Evolutionary conservation across 2,888 invertebrate species (phyloP), one percentile per base, ranked within the genome.

Genomic region (Mamestra brassicae): DNA sequence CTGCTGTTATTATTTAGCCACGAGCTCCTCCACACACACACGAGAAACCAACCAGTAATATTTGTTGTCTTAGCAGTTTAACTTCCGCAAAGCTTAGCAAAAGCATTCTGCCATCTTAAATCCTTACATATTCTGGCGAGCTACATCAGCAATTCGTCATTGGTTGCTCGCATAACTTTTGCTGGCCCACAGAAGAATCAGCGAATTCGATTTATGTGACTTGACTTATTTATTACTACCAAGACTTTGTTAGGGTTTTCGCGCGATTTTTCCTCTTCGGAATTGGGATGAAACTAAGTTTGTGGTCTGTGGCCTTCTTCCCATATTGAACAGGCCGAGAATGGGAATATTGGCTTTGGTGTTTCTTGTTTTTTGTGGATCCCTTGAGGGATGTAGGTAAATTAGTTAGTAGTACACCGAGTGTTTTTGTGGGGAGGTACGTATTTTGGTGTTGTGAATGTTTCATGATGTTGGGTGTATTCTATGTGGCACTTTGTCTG

Each of bases 131-230:
- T 52, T 57, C 57, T 36, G 50, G 15, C 4, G 54, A 70, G 57
- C 69, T 26, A 61, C 60, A 71, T 75, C 77, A 84, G 90, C 89
- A 89, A 91, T 94, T 90, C 93, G 91, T 95, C 94, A 93, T 90
- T 88, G 86, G 83, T 79, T 81, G 62, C 81, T 81, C 82, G 88
- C 92, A 92, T 94, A 93, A 94, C 91, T 94, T 94, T 92, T 88
- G 85, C 79, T 64, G 77, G 82, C 83, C 85, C 92, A 90, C 92
- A 90, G 91, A 91, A 90, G 92, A 94, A 91, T 93, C 92, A 92
- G 91, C 92, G 89, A 87, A 89, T 90, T 82, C 82, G 89, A 94
- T 94, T 94, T 94, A 94, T 93, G 89, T 82, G 85, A 89, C 87
- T 89, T 89, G 86, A 90, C 90, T 91, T 89, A 89, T 86, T 88